Percentiles rank a stretch among this genome's conserved stretches.
Evolutionary conservation across 2,888 invertebrate genomes (phyloP).

Genomic region (Mesorhabditis spiculigera): DNA sequence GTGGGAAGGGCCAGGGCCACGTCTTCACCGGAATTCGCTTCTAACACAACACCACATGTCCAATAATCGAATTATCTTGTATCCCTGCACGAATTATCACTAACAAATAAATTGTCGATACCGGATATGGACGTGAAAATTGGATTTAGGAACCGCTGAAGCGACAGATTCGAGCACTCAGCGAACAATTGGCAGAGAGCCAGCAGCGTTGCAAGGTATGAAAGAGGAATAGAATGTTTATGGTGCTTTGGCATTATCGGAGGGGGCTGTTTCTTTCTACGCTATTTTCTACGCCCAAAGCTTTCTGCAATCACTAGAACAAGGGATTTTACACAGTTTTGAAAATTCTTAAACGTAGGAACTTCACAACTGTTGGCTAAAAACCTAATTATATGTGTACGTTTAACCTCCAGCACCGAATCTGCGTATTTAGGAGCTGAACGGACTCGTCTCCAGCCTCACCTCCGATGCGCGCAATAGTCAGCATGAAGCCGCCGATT

Average conservation of each 20-base stretch:
- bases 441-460: background rate
- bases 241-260: too few species aligned
- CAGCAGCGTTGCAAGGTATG: background rate
- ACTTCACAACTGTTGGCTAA: too few species aligned
- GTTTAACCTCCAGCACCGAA: too few species aligned
- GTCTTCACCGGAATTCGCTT: background rate
- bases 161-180: conserved; percentile 24
- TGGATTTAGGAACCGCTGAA: conserved; percentile 29
- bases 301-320: background rate
- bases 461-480: background rate
- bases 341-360: background rate
- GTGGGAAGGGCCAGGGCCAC: too few species aligned
- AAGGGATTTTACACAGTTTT: background rate
- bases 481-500: conserved; percentile 3
- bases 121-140: background rate
- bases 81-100: too few species aligned
- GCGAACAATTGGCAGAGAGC: conserved; percentile 25
- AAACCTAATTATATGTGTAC: too few species aligned
- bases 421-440: background rate
- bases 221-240: too few species aligned
- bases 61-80: background rate
- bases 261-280: too few species aligned
- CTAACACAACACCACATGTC: background rate
- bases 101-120: too few species aligned
- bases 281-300: too few species aligned